A percentile compares a stretch with the other conserved stretches of the same genome.
phyloP scores from a whole-genome alignment of 2,113 vertebrate genomes.

The Apteryx owenii region DNA sequence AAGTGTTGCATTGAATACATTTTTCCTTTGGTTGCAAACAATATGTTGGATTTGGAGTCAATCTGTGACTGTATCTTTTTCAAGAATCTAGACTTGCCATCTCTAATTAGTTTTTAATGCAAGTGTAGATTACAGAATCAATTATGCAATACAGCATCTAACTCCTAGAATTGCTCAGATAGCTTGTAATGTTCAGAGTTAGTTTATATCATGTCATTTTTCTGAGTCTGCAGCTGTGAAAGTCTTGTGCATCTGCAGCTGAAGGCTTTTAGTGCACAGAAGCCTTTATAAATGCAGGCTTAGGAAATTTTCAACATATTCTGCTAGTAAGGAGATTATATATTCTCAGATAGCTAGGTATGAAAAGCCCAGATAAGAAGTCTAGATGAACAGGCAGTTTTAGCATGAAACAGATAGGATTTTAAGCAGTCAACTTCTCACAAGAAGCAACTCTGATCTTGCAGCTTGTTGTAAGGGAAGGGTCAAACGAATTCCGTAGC shows the following conservation, averaged over 20 bases:
- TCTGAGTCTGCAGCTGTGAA: conserved; percentile 47
- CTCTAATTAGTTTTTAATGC: background rate
- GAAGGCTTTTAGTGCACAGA: conserved; percentile 19
- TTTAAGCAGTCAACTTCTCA: background rate
- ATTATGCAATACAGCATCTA: background rate
- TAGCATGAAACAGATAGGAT: background rate
- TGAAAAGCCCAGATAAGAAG: conserved; percentile 6
- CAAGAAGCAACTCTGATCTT: background rate
- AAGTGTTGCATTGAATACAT: background rate
- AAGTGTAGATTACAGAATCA: no score
- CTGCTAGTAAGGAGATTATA: conserved; percentile 36
- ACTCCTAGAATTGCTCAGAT: conserved; percentile 35
- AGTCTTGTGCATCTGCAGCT: conserved; percentile 45
- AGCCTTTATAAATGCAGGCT: conserved; percentile 40
- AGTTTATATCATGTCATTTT: conserved; percentile 29
- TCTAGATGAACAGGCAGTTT: background rate
- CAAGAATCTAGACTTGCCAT: conserved; percentile 15
- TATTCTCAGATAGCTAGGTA: conserved; percentile 1
- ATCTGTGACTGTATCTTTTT: background rate
- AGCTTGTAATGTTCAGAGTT: conserved; percentile 25
- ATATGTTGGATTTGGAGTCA: background rate
- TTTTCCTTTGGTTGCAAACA: conserved; percentile 13
- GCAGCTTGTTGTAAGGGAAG: background rate
- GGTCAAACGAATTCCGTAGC: background rate
- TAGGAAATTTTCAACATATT: conserved; percentile 32